Evolutionary conservation across 2,113 vertebrate genomes (phyloP).

Genomic region (Chloropsis hardwickii): DNA sequence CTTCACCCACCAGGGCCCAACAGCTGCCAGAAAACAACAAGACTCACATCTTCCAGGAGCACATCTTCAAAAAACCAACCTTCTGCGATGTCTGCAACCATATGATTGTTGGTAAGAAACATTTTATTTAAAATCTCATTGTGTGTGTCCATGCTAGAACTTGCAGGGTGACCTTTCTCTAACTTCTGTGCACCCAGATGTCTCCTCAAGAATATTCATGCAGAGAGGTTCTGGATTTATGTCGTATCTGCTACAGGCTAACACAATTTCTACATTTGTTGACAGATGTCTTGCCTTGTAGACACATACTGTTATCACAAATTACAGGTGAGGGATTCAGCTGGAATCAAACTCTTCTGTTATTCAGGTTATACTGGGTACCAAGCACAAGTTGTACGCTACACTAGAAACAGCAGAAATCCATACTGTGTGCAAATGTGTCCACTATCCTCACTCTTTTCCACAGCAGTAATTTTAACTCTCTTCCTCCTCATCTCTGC

Average conservation of each 20-base stretch:
- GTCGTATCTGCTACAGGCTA: not conserved
- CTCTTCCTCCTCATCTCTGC: not conserved
- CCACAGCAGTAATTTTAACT: not conserved
- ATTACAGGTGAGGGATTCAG: not conserved
- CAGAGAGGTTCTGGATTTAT: not conserved
- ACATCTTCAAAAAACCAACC: slow-evolving; percentile 98
- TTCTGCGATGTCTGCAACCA: slow-evolving; percentile 99
- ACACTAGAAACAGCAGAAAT: not conserved
- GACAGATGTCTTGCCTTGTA: not conserved
- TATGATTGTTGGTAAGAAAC: slow-evolving; percentile 96
- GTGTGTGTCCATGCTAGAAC: fast-evolving
- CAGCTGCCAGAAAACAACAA: slow-evolving; percentile 79
- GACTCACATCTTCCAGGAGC: slow-evolving; percentile 91
- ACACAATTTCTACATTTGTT: not conserved
- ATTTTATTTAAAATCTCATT: not conserved
- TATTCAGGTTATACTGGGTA: not conserved
- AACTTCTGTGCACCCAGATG: not conserved
- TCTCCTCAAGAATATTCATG: not conserved
- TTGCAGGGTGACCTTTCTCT: not conserved
- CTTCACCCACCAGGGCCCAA: slow-evolving; percentile 79
- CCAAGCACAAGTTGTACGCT: not conserved
- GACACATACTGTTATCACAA: not conserved
- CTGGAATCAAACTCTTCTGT: not conserved
- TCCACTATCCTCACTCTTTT: not conserved
- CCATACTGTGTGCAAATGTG: not conserved